Evolutionary conservation across 2,797 vertebrate genomes (phyloP), one percentile per base, ranked within the genome.

Genomic region (Setipinna tenuifilis): DNA sequence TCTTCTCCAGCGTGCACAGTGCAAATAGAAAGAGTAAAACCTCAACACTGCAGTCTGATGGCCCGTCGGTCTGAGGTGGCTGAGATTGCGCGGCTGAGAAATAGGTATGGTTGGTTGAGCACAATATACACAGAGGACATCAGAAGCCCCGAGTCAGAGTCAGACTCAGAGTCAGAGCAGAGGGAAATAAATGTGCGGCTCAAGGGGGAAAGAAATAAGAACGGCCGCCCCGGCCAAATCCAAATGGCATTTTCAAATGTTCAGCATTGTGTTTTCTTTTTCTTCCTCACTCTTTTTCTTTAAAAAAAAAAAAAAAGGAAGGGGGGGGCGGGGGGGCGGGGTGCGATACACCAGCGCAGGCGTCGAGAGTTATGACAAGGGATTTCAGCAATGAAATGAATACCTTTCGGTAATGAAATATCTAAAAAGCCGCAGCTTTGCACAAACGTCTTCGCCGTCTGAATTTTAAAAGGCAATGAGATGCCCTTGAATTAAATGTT

Each of bases 341-440:
- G 68, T 25, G 9, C 19, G 19, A 31, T 41, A 88, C 89, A 88
- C 86, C 48, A 57, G 83, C 61, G 10, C 23, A 28, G 80, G 75
- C 82, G 91, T 88, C 89, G 90, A 91, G 91, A 91, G 90, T 91
- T 87, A 87, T 90, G 86, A 93, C 92, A 91, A 91, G 91, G 91
- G 91, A 93, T 94, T 93, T 92, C 87, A 90, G 85, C 84, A 93
- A 93, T 93, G 92, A 94, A 94, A 94, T 93, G 92, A 93, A 94
- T 92, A 92, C 91, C 89, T 92, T 92, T 95, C 92, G 88, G 93
- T 95, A 93, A 95, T 95, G 92, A 94, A 95, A 95, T 95, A 95
- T 95, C 93, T 94, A 88, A 94, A 94, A 93, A 92, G 93, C 92
- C 89, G 91, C 93, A 93, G 93, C 91, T 88, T 90, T 88, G 75